Base-by-base conservation (phyloP, 30 jellyfish, hydroid and myxozoan genomes). In the Pelagia noctiluca region DNA sequence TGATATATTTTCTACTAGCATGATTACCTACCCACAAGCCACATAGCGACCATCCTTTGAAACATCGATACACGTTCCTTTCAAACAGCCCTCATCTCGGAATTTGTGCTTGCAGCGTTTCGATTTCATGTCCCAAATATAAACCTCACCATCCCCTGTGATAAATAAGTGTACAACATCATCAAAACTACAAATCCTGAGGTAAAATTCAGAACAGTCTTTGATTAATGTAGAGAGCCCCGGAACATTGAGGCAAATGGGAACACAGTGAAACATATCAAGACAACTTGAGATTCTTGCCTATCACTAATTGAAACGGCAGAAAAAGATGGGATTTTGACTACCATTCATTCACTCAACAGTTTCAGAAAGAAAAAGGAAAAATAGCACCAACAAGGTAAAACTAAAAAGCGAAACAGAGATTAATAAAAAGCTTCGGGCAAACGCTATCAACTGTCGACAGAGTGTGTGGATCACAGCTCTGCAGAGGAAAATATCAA, bases 111-210 rank as follows among this genome's bases (percentile, higher is more conserved):
- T 75, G 70, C 98, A 91, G 25, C 86, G 73, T 31, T 93, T 76
- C 2, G 94, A 76, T 49, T 83, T 57, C 78, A 85, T 50, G 63
- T 91, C 95, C 98, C 98, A 91, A 1, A 91, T 61, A 69, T 91
- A 91, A 10, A 91, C 98, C 50, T 91, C 96, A 3, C 98, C 98
- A 64, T 86, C 98, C 12, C 94, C 98, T 91, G 60, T 32, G 36
- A 32, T 71, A 13, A 25, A 71, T 3, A 12, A 46, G 36, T 71
- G 25, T 16, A 12, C 72, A n/a, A 60, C 72, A 26, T 60, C 10
- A 60, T 60, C 21, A 12, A 60, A n/a, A n/a, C n/a, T n/a, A n/a
- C n/a, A n/a, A n/a, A n/a, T n/a, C n/a, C n/a, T n/a, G n/a, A n/a
- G n/a, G n/a, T n/a, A n/a, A n/a, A n/a, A n/a, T n/a, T n/a, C n/a